Evolutionary conservation across 2,113 vertebrate genomes (phyloP).

Genomic region (Petroica traversi): DNA sequence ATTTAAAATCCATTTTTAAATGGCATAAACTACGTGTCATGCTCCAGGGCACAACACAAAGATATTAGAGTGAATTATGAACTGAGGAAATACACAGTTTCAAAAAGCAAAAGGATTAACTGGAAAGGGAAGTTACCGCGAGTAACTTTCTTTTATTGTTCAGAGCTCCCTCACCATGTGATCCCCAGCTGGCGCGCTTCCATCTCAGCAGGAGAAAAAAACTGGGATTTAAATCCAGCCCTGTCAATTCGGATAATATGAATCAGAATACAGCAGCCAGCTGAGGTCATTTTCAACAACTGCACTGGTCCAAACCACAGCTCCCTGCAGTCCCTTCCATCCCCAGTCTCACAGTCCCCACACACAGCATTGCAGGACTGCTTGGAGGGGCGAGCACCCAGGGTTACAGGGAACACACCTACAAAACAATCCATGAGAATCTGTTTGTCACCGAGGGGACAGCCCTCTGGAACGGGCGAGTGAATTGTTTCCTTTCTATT

Average conservation of each 20-base stretch:
- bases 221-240: not conserved
- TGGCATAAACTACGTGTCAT: not conserved
- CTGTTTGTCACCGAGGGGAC: not conserved
- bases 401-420: not conserved
- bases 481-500: slow-evolving; percentile 4
- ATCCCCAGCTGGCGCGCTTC: not conserved
- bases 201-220: slow-evolving; percentile 1
- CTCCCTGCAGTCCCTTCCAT: not conserved
- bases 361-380: not conserved
- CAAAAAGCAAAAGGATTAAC: not conserved
- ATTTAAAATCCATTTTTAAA: not conserved
- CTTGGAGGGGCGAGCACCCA: not conserved
- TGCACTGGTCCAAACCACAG: not conserved
- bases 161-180: not conserved
- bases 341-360: not conserved
- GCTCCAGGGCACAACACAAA: not conserved
- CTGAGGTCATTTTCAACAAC: not conserved
- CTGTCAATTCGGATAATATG: not conserved
- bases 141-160: slow-evolving; percentile 25
- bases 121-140: not conserved
- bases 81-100: not conserved
- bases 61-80: not conserved
- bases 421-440: slow-evolving; percentile 1
- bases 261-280: not conserved
- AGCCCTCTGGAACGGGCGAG: not conserved